Conservation (phyloP, 1,140 invertebrate species). For the Calliphora vicina region DNA sequence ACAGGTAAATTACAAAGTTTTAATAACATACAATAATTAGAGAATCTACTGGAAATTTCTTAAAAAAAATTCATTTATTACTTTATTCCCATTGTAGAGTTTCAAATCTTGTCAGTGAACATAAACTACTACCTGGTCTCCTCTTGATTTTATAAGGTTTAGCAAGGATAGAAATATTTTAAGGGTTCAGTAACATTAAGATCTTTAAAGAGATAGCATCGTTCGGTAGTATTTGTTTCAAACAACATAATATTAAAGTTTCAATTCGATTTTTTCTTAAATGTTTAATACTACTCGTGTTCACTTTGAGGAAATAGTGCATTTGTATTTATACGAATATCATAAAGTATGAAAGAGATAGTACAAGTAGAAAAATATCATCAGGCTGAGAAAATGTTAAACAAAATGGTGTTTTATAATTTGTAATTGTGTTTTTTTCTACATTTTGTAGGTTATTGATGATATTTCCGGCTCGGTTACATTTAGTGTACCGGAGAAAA, state of each 20-base stretch:
- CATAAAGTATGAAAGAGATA: not conserved
- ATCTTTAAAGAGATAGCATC: not conserved
- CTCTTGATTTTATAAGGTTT: no score
- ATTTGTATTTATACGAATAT: constrained; percentile 21
- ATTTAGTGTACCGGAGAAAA: constrained; percentile 38
- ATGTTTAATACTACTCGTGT: not conserved
- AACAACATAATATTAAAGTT: not conserved
- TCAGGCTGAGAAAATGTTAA: not conserved
- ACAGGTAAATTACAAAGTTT: no score
- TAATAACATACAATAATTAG: no score
- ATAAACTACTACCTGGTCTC: no score
- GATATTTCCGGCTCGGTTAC: constrained; percentile 39
- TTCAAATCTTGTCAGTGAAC: no score
- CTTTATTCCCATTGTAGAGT: no score
- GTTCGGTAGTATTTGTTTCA: not conserved
- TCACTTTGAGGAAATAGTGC: constrained; percentile 29
- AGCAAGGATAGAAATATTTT: no score
- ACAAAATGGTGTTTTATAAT: not conserved
- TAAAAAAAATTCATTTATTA: no score
- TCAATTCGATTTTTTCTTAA: not conserved
- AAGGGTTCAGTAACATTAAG: not conserved
- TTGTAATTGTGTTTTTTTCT: constrained; percentile 3
- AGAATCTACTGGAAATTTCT: no score
- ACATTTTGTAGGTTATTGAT: constrained; percentile 32
- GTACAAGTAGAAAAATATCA: not conserved